These are phyloP conservation scores for Aphaenogaster ashmeadi DNA, from an alignment of 1,140 invertebrate species.

Conservation along the genomic window DNA sequence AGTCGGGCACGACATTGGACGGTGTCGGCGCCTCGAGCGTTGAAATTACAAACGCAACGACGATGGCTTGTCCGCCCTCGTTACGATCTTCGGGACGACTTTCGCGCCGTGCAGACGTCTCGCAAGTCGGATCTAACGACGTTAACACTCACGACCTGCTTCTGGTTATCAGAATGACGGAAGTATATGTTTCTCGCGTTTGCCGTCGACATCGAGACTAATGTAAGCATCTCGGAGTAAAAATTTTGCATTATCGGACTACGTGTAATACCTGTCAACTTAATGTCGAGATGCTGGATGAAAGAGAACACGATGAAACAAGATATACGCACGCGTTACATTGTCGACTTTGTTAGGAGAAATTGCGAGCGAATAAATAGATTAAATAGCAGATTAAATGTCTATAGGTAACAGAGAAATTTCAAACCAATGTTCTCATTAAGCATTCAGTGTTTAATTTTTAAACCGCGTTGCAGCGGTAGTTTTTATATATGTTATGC, in stretches of 20 bases:
- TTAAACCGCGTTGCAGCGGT: background rate
- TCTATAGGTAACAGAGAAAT: background rate
- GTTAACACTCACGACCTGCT: slow-evolving; percentile 30
- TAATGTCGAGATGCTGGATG: background rate
- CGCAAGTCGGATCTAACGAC: slow-evolving; percentile 58
- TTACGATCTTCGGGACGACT: slow-evolving; percentile 70
- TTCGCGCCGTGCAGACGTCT: slow-evolving; percentile 25
- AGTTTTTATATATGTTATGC: background rate
- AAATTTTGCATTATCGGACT: background rate
- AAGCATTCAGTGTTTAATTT: background rate
- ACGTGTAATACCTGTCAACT: background rate
- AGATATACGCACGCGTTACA: background rate
- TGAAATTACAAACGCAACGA: slow-evolving; percentile 74
- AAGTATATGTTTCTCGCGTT: slow-evolving; percentile 47
- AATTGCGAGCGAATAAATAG: background rate
- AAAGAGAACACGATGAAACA: background rate
- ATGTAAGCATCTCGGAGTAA: slow-evolving; percentile 17
- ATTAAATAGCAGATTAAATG: background rate
- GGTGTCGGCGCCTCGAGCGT: slow-evolving; percentile 57
- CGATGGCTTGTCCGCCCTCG: slow-evolving; percentile 71
- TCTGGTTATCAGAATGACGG: slow-evolving; percentile 62
- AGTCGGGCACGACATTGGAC: background rate
- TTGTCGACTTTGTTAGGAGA: background rate
- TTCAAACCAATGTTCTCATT: background rate
- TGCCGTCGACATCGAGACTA: background rate